A percentile compares a stretch with the other conserved stretches of the same genome.
Evolutionary conservation across 2,888 invertebrate genomes (phyloP).

Genomic region (Galerucella calmariensis): DNA sequence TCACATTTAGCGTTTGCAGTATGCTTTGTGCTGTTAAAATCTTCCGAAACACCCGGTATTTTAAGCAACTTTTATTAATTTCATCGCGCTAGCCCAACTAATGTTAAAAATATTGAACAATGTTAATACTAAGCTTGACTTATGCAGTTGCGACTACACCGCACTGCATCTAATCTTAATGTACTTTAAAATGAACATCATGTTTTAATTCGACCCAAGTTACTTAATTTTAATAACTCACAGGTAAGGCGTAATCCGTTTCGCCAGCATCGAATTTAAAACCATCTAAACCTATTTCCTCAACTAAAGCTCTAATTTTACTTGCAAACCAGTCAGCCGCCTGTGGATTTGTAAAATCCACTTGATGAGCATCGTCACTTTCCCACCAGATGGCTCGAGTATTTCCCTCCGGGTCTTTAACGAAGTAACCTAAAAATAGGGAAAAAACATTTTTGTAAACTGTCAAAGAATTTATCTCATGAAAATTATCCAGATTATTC

Average conservation of each 20-base stretch:
- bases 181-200: neutral
- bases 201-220: neutral
- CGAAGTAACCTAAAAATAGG: slow-evolving; percentile 64
- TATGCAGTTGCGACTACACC: too few species aligned
- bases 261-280: slow-evolving; percentile 89
- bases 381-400: slow-evolving; percentile 68
- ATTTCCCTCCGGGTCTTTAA: slow-evolving; percentile 66
- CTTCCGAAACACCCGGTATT: too few species aligned
- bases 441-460: too few species aligned
- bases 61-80: too few species aligned
- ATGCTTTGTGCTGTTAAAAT: too few species aligned
- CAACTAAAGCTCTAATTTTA: slow-evolving; percentile 68
- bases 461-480: too few species aligned
- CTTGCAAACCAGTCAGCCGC: slow-evolving; percentile 72
- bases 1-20: too few species aligned
- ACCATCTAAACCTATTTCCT: slow-evolving; percentile 75
- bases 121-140: too few species aligned
- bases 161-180: too few species aligned
- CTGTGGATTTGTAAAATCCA: slow-evolving; percentile 80
- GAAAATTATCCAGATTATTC: too few species aligned
- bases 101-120: too few species aligned
- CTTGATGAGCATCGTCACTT: slow-evolving; percentile 68
- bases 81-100: too few species aligned
- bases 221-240: slow-evolving; percentile 50
- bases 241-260: slow-evolving; percentile 74